Base-by-base conservation (phyloP, 2,113 vertebrate genomes). In the Hippocampus abdominalis region DNA sequence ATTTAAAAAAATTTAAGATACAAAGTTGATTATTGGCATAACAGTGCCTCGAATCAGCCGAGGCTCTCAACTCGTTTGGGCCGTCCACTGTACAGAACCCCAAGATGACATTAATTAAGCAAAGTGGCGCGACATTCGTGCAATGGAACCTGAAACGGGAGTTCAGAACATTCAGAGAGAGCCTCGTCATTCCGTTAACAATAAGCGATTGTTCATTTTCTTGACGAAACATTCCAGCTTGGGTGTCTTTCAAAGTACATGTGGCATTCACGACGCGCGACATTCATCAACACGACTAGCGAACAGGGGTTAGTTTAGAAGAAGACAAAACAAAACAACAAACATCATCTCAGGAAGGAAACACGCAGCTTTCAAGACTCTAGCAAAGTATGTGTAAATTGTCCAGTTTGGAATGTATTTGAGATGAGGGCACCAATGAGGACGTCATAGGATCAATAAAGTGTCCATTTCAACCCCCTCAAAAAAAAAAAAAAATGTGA, bases 401-500 rank as follows among this genome's bases (percentile, higher is more conserved):
- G 54, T 64, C 73, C 48, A 57, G 61, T 76, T 51, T 83, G 86
- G 88, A 88, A 90, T 87, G 84, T 85, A 36, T 82, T 79, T 39
- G 57, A 60, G 57, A 60, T 32, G 27, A 27, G 23, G 11, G 23
- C 54, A 15, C 54, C 23, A 57, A 57, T 15, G 25, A 57, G 23
- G 57, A 25, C 11, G 10, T 23, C 23, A 23, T 57, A 27, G 49
- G 49, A 53, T 21, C 49, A 21, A n/a, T 29, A 1, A 59, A 29
- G 57, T 29, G 57, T 27, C 25, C 27, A 16, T 6, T 8, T 60
- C 2, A 27, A 20, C 20, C 49, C 21, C 12, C 49, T 2, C 6
- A 20, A 2, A 21, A 8, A 49, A 49, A 51, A 53, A 48, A 20
- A 18, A 44, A 44, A 44, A 12, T 11, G 10, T 12, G 10, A 44